Percentiles rank a stretch among this genome's conserved stretches.
These are phyloP conservation scores for Rhyzopertha dominica DNA, from an alignment of 1,140 invertebrate species.

Conservation along the genomic window DNA sequence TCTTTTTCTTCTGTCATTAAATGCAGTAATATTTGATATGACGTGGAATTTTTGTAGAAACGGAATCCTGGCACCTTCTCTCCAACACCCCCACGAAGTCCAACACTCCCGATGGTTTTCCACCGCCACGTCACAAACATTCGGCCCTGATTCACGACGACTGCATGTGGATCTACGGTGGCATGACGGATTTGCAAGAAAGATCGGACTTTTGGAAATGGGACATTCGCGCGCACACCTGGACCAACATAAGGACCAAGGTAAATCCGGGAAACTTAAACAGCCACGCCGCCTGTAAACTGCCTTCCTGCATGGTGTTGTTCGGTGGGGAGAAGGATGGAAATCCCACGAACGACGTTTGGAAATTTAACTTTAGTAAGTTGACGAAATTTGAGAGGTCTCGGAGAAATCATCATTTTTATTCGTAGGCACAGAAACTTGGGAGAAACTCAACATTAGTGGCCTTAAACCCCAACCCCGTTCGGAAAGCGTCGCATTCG, in stretches of 20 bases:
- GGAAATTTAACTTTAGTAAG: conserved; percentile 83
- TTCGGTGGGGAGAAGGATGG: conserved; percentile 78
- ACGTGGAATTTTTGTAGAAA: conserved; percentile 58
- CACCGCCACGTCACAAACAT: conserved; percentile 77
- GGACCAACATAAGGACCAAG: conserved; percentile 64
- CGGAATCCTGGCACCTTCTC: conserved; percentile 70
- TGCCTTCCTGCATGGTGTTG: conserved; percentile 74
- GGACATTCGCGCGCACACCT: conserved; percentile 63
- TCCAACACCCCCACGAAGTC: conserved; percentile 27
- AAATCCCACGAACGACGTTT: conserved; percentile 70
- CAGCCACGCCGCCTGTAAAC: conserved; percentile 75
- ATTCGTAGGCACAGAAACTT: conserved; percentile 63
- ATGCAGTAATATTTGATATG: too few species aligned
- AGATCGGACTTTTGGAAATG: conserved; percentile 81
- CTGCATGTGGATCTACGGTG: conserved; percentile 83
- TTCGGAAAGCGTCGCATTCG: conserved; percentile 57
- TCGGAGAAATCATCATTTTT: conserved; percentile 7
- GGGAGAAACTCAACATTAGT: conserved; percentile 67
- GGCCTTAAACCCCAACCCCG: conserved; percentile 68
- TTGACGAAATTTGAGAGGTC: conserved; percentile 11
- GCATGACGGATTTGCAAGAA: conserved; percentile 80
- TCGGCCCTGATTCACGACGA: conserved; percentile 74
- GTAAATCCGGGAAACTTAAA: conserved; percentile 69
- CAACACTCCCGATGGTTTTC: conserved; percentile 48
- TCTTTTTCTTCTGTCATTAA: too few species aligned